Base-by-base conservation (phyloP, 1,140 invertebrate species). In the Thalassaphorura encarpata region DNA sequence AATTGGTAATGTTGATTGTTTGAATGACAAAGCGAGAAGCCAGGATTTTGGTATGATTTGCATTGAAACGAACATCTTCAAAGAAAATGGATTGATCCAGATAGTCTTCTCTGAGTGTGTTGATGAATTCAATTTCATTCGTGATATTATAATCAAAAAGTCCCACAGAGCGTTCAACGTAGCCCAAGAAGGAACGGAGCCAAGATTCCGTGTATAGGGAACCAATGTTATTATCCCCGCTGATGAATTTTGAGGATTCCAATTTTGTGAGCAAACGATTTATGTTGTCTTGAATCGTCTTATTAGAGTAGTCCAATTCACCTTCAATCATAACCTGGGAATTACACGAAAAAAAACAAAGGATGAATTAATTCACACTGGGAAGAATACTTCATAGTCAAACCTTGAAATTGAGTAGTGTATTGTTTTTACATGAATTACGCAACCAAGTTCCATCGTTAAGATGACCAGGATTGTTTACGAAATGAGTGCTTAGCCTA, bases 181-280 rank as follows among this genome's bases (percentile, higher is more conserved):
- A 93, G 29, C 79, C 80, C 0, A 89, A 71, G 67, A 91, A 96
- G 29, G 82, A 83, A 52, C 89, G 75, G 1, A 96, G 69, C 92
- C 92, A 97, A 1, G 88, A 94, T 70, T 94, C 89, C 0, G 89
- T 90, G 67, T 90, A 91, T 0, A 87, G 68, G 0, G 83, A 80
- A 13, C 77, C 78, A 2, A 39, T 8, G 19, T 51, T 51, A 24
- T 31, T 11, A 11, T 51, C 33, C 82, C 69, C 72, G 19, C 72
- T 72, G 27, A 93, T 84, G 68, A 85, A 94, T 0, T 80, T 78
- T 0, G 84, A 87, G 45, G 82, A 82, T 69, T 95, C 91, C 59
- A 96, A 77, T 19, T 77, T 79, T 49, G 80, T 76, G 0, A 88
- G 84, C 29, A 96, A 71, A 28, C 80, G 78, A 70, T 92, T 87